Percentiles rank a stretch among this genome's conserved stretches.
These are phyloP conservation scores for Diachasmimorpha longicaudata DNA, from an alignment of 1,140 invertebrate genomes.

Conservation along the genomic window DNA sequence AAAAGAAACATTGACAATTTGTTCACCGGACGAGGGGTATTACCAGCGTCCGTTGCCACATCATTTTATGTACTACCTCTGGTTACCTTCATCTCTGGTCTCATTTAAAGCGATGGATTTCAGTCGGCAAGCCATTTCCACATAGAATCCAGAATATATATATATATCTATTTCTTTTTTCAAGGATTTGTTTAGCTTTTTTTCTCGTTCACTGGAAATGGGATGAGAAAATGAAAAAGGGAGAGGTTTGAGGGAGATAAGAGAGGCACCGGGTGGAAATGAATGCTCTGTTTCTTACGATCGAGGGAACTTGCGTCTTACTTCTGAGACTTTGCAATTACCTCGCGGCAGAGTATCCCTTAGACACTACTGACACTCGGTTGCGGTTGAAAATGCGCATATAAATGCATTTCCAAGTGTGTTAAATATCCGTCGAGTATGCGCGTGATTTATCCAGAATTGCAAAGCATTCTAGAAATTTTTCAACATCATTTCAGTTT, in stretches of 20 bases:
- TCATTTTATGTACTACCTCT: neutral
- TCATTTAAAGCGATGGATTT: slow-evolving; percentile 1
- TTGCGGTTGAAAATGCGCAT: neutral
- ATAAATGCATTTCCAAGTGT: neutral
- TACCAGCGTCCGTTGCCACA: slow-evolving; percentile 16
- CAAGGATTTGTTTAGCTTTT: neutral
- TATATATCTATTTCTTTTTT: too few species aligned
- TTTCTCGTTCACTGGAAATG: neutral
- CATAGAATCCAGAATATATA: neutral
- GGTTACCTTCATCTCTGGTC: neutral
- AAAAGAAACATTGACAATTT: neutral
- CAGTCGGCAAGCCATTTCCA: neutral
- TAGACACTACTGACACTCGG: neutral
- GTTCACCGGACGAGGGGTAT: slow-evolving; percentile 17
- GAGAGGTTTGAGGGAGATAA: neutral
- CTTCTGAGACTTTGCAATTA: slow-evolving; percentile 1
- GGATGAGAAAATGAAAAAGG: neutral
- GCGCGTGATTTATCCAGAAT: neutral
- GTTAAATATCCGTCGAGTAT: neutral
- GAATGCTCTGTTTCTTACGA: neutral
- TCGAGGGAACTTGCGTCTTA: neutral
- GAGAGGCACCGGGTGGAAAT: neutral
- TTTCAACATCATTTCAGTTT: neutral
- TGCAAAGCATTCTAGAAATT: neutral
- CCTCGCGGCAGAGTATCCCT: neutral